phyloP scores from a whole-genome alignment of 2,113 vertebrate species.

The mouse (Mus musculus) region GRCm39 chr9:36827001-36827500 shows the following conservation, averaged over 20 bases:
- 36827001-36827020: not conserved
- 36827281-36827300: too few species aligned
- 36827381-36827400: not conserved
- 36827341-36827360: not conserved
- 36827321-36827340: not conserved
- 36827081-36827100: not conserved
- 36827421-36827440: not conserved
- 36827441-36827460: not conserved
- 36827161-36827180: constrained; percentile 1
- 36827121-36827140: too few species aligned
- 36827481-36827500: not conserved
- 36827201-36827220: not conserved
- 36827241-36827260: not conserved
- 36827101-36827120: fast-evolving
- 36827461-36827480: not conserved
- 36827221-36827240: not conserved
- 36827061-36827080: not conserved
- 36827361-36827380: not conserved
- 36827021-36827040: not conserved
- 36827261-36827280: not conserved
- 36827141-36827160: not conserved
- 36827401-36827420: not conserved
- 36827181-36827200: constrained; percentile 26
- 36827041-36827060: not conserved
- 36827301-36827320: not conserved